These are phyloP conservation scores for Cyanoliseus patagonus DNA, from an alignment of 2,113 vertebrate species.

Conservation along the genomic window DNA sequence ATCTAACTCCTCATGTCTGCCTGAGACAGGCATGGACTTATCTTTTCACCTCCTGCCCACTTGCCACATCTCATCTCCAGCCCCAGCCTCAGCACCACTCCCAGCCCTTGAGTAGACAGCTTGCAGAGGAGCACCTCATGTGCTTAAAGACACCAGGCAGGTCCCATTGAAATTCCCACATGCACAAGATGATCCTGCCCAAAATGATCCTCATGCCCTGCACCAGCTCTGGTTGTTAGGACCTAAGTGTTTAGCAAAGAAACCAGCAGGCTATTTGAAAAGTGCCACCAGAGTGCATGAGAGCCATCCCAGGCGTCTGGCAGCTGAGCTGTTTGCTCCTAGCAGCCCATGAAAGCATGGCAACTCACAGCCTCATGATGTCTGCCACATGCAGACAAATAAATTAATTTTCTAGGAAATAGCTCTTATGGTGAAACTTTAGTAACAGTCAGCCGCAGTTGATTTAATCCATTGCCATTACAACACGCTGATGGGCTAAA, in stretches of 20 bases:
- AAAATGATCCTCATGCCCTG: not conserved
- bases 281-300: rapidly evolving
- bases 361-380: not conserved
- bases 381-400: not conserved
- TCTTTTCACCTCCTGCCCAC: not conserved
- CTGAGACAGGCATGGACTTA: not conserved
- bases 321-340: not conserved
- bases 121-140: not conserved
- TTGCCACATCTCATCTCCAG: not conserved
- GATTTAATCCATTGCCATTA: constrained; percentile 2
- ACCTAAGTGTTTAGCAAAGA: not conserved
- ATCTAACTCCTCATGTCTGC: not conserved
- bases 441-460: not conserved
- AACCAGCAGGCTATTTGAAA: not conserved
- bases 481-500: constrained; percentile 1
- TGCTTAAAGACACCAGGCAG: not conserved
- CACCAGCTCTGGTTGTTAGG: not conserved
- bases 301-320: not conserved
- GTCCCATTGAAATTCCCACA: not conserved
- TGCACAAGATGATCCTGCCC: not conserved
- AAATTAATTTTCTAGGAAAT: constrained; percentile 26
- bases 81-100: not conserved
- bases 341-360: not conserved
- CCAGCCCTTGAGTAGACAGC: not conserved
- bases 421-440: not conserved